These are phyloP conservation scores for Trachymyrmex cornetzi DNA, from an alignment of 1,140 invertebrate genomes.

Conservation along the genomic window DNA sequence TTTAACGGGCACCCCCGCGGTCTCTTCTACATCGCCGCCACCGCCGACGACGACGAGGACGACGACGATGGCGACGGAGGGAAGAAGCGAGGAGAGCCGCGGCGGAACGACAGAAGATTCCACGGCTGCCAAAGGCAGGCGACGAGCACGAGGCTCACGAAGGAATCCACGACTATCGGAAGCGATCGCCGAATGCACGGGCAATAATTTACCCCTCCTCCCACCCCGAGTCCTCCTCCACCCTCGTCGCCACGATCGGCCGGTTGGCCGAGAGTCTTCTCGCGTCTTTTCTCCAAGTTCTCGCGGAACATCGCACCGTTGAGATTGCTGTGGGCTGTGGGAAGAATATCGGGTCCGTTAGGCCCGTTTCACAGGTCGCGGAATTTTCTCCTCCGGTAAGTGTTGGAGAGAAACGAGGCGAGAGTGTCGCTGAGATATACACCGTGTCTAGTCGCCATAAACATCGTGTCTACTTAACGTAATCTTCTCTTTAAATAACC, in stretches of 20 bases:
- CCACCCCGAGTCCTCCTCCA: conserved; percentile 42
- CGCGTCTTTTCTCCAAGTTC: conserved; percentile 44
- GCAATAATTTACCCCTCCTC: conserved; percentile 80
- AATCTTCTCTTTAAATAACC: conserved; percentile 5
- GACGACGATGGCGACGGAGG: conserved; percentile 5
- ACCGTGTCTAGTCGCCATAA: conserved; percentile 18
- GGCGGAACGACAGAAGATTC: conserved; percentile 75
- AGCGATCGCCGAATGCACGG: conserved; percentile 81
- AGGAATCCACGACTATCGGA: conserved; percentile 83
- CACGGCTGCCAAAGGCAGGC: conserved; percentile 73
- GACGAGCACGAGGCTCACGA: conserved; percentile 71
- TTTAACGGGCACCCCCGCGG: conserved; percentile 78
- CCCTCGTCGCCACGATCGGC: conserved; percentile 15
- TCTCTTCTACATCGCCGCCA: conserved; percentile 48
- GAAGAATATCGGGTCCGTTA: conserved; percentile 55
- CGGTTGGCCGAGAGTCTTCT: conserved; percentile 30
- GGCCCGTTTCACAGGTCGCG: conserved; percentile 56
- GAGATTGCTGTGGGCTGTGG: conserved; percentile 53
- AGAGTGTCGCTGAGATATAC: conserved; percentile 22
- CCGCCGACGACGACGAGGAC: neutral
- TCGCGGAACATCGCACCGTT: conserved; percentile 54
- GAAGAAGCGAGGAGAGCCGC: conserved; percentile 53
- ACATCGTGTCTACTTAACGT: conserved; percentile 10
- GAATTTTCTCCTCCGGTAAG: conserved; percentile 50
- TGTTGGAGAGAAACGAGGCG: conserved; percentile 32